Base-by-base conservation (phyloP, 2,888 invertebrate species). In the Hedychridium roseum region DNA sequence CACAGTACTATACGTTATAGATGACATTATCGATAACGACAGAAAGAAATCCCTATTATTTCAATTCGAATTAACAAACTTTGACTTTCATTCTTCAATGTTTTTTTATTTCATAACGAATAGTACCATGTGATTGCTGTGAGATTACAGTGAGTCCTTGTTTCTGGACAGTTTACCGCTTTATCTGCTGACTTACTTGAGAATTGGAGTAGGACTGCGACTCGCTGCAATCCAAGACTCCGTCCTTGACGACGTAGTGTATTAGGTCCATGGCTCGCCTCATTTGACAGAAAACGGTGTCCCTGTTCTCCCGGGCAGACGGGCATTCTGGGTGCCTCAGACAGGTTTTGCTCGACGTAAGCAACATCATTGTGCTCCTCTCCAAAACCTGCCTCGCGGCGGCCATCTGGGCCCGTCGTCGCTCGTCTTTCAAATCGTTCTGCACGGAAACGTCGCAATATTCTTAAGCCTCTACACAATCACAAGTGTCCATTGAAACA, bases 231-330 rank as follows among this genome's bases (percentile, higher is more conserved):
- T 86, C 85, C 75, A 91, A 82, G 30, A 96, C 90, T n/a, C 97
- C 97, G 80, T 98, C 97, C 71, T 96, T 93, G 35, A 97, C 94
- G 50, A 98, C 96, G 80, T 93, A 94, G 81, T 97, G 97, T 66
- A 99, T 94, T 59, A 97, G 86, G 82, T 98, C 97, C 89, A 98
- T 92, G 16, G 98, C 96, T 57, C 95, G 86, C 53, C 97, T 84
- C 92, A 98, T 98, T 81, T 97, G 96, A 77, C 94, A 94, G 82
- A 98, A 98, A 34, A 99, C 97, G 0, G 97, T 97, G 79, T 98
- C 97, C 5, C 98, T 86, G 80, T 97, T 98, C 80, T 96, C 95
- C 57, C 93, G 86, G 0, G 97, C 94, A 43, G 94, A 89, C 37
- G 90, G 88, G 79, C 95, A 93, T 66, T 97, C 95, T 14, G 97